Conservation (phyloP, 2,113 vertebrate species). For the Montifringilla adamsi region DNA sequence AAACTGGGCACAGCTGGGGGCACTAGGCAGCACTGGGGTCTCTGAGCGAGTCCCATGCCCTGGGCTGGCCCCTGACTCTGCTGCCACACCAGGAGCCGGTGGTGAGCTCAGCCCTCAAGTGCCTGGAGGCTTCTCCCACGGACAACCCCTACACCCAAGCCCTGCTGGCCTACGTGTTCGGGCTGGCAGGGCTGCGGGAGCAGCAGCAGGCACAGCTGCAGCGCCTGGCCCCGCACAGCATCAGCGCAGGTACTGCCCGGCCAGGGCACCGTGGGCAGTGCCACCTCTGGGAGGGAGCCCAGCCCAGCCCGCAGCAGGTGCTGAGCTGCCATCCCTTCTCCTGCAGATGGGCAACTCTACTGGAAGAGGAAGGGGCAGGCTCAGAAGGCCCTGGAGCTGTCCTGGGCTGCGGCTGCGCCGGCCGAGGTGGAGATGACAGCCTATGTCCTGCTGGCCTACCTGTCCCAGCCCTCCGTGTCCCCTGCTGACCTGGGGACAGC, state of each 20-base stretch:
- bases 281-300: neutral
- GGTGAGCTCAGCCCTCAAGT: constrained; percentile 4
- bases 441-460: constrained; percentile 34
- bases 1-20: fast-evolving
- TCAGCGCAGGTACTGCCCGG: neutral
- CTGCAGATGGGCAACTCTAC: neutral
- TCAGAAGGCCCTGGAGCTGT: neutral
- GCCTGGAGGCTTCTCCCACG: neutral
- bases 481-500: neutral
- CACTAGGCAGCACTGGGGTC: neutral
- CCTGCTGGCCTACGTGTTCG: neutral
- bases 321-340: neutral
- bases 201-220: neutral
- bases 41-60: fast-evolving
- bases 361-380: constrained; percentile 15
- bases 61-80: neutral
- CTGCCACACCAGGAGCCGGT: neutral
- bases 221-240: neutral
- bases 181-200: neutral
- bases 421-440: constrained; percentile 26
- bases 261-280: fast-evolving
- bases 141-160: neutral
- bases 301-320: fast-evolving
- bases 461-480: neutral
- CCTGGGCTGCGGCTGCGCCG: fast-evolving